Base-by-base conservation (phyloP, 1,140 invertebrate species). In the Cyrtorhinus lividipennis region DNA sequence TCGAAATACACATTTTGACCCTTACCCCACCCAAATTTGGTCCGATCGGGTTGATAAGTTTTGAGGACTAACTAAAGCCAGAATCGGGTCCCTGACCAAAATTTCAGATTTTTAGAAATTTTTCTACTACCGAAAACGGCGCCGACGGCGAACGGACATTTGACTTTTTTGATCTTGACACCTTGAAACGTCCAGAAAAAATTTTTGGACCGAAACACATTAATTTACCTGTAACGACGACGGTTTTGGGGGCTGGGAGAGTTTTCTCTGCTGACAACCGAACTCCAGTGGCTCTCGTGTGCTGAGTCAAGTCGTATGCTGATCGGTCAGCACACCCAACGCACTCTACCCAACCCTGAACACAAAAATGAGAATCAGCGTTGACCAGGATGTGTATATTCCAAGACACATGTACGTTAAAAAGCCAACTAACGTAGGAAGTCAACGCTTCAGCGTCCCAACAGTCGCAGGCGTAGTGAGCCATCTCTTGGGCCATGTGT, bases 401-500 rank as follows among this genome's bases (percentile, higher is more conserved):
- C n/a, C n/a, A n/a, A n/a, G n/a, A 38, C 5, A 38, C 5, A 38
- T 15, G 15, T 38, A 38, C 30, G 5, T 53, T 20, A 65, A 62
- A 62, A 56, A 27, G 48, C 56, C n/a, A n/a, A 73, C 74, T 79
- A 75, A 85, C 84, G 76, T 94, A 95, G 62, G 92, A 95, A 15
- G 94, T 95, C 2, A 95, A 80, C 71, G 87, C 89, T 74, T 98
- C 95, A 2, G 94, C 95, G 80, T 99, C 95, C 95, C 95, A 99
- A 71, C 95, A 98, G 72, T 99, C 96, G 75, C 90, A 90, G n/a
- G 97, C 97, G 78, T 99, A 99, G 78, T 99, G 97, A 69, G 97
- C 97, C 95, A 99, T 99, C 79, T 99, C 97, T 77, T 99, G 99
- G 61, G 83, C 80, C 90, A 99, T 92, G 71, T 99, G 97, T 72